These are phyloP conservation scores for Papilio protenor DNA, from an alignment of 2,888 invertebrate species.

Conservation along the genomic window DNA sequence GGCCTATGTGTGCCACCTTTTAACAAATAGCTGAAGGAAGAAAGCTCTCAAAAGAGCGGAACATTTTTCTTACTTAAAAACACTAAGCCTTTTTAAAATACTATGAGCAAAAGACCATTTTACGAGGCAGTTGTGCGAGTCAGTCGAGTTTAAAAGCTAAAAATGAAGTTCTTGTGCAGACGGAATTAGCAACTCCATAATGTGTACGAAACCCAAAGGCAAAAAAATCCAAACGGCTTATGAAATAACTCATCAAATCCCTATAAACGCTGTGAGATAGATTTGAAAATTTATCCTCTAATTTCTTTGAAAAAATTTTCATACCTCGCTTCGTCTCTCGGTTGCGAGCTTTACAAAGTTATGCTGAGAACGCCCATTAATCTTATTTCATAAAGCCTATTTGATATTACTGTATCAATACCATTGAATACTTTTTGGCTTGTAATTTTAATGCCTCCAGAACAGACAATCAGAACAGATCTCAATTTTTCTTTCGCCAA, in stretches of 20 bases:
- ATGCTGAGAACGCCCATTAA: slow-evolving; percentile 25
- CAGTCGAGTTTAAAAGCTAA: not conserved
- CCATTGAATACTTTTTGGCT: not conserved
- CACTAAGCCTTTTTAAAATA: not conserved
- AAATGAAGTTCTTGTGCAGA: not conserved
- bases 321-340: not conserved
- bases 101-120: not conserved
- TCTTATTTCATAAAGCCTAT: slow-evolving; percentile 18
- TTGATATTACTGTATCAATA: slow-evolving; percentile 28
- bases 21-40: not conserved
- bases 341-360: slow-evolving; percentile 19
- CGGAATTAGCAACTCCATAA: not conserved
- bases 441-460: not conserved
- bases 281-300: slow-evolving; percentile 8
- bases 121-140: not conserved
- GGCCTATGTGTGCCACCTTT: too few species aligned
- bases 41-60: not conserved
- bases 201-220: not conserved
- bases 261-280: slow-evolving; percentile 8
- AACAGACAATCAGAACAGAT: not conserved
- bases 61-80: not conserved
- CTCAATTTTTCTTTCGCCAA: not conserved
- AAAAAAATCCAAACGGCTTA: not conserved
- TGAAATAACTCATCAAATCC: not conserved
- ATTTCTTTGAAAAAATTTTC: slow-evolving; percentile 4